Percentiles rank a stretch among this genome's conserved stretches.
These are phyloP conservation scores for Abrostola triplasia DNA, from an alignment of 2,888 invertebrate species.

Conservation along the genomic window DNA sequence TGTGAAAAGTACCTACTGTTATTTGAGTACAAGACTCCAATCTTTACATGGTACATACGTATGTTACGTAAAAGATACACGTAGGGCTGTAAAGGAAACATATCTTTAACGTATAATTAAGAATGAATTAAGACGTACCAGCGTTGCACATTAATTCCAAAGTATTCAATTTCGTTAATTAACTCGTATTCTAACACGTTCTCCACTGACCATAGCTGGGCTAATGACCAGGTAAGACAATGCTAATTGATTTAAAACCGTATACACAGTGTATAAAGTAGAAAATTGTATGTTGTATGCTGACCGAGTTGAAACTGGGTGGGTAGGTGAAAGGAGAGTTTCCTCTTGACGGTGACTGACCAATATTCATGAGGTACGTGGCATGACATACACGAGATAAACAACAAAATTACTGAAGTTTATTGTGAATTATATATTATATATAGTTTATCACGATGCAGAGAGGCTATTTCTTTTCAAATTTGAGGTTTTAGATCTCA, in stretches of 20 bases:
- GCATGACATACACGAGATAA: constrained; percentile 37
- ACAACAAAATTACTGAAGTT: constrained; percentile 12
- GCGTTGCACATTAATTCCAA: constrained; percentile 38
- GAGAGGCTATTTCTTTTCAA: too few species aligned
- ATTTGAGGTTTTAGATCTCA: too few species aligned
- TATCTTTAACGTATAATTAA: constrained; percentile 7
- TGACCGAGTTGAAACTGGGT: constrained; percentile 62
- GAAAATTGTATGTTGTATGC: constrained; percentile 17
- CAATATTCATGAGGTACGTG: constrained; percentile 42
- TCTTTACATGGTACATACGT: too few species aligned
- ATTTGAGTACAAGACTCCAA: too few species aligned
- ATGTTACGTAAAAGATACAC: too few species aligned
- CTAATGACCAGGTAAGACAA: constrained; percentile 32
- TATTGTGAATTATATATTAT: too few species aligned
- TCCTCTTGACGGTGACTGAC: constrained; percentile 43
- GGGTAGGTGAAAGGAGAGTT: constrained; percentile 66
- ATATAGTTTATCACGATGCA: too few species aligned
- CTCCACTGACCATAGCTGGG: constrained; percentile 42
- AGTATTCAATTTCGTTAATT: constrained; percentile 50
- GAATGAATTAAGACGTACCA: constrained; percentile 17
- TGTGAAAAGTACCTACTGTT: too few species aligned
- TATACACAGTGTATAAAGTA: not conserved
- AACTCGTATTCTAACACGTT: constrained; percentile 32
- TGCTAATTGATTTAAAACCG: constrained; percentile 16
- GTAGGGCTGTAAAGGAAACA: too few species aligned